Evolutionary conservation across 2,888 invertebrate genomes (phyloP), one percentile per base, ranked within the genome.

Genomic region (Omphaloscelis lunosa): DNA sequence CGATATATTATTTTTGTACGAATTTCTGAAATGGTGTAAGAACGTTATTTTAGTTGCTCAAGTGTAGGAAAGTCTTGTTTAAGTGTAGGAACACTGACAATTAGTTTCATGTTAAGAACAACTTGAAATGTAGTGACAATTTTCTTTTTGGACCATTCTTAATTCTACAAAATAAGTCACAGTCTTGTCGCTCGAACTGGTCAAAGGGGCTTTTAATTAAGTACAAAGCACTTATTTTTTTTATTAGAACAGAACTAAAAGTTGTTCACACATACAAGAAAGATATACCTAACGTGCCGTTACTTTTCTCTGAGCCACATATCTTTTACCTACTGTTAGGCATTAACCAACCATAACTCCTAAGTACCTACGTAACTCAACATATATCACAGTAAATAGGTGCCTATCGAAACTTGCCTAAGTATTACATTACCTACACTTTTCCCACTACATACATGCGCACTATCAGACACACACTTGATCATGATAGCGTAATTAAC

Each of bases 401-500:
- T 73, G 53, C 20, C 58, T 70, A 72, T 23, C 23, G 69, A 51
- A 23, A 79, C 17, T 51, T 67, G 72, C n/a, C 34, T 71, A 80
- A 11, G 12, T 56, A 27, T 2, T 63, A 75, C 27, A 71, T 29
- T 34, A 65, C 75, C 59, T 79, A 79, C 34, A 72, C 41, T 62
- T 77, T 75, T 68, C 39, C 27, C 12, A 72, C 53, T 67, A 72
- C 83, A 68, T 80, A 80, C 53, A 86, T 39, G 67, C 67, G 29
- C 82, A 59, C 63, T 73, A 86, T 61, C 84, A 68, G 71, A 80
- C 72, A 59, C 80, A 80, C 83, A 89, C 80, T 80, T 87, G 87
- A 87, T 89, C 86, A 87, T 81, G 89, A 92, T 90, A 90, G 87
- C 90, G 92, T 94, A 95, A 95, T 95, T 95, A 95, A 93, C 93